Percentiles rank a stretch among this genome's conserved stretches.
phyloP scores from a whole-genome alignment of 2,113 vertebrate genomes.

The Bombycilla garrulus region DNA sequence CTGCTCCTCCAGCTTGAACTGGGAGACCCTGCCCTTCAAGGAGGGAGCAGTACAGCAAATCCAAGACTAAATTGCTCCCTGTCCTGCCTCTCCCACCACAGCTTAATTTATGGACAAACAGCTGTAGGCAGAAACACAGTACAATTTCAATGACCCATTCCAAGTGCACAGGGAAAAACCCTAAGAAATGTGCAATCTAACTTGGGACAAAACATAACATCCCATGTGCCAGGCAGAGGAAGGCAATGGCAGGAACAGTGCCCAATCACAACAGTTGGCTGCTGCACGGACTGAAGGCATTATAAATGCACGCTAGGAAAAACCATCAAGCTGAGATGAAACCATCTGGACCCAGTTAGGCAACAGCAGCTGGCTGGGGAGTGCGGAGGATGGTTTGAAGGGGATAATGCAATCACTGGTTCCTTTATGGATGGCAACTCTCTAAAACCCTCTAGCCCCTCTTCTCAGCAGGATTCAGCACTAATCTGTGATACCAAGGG shows the following conservation, averaged over 20 bases:
- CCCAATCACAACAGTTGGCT: background rate
- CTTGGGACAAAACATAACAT: background rate
- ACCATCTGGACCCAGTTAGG: conserved; percentile 25
- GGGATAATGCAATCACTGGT: background rate
- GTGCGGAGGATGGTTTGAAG: background rate
- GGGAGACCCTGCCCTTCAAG: fast-evolving
- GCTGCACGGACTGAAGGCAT: background rate
- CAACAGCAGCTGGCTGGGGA: background rate
- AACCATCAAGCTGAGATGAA: conserved; percentile 17
- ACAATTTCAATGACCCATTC: background rate
- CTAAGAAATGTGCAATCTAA: background rate
- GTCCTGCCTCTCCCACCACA: background rate
- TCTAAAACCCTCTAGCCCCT: background rate
- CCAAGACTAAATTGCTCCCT: background rate
- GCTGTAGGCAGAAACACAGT: background rate
- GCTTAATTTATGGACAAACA: background rate
- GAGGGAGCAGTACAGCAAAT: background rate
- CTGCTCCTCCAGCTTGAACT: background rate
- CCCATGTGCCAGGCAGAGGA: background rate
- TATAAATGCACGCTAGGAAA: background rate
- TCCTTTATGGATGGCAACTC: background rate
- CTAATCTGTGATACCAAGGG: background rate
- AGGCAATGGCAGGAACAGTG: background rate
- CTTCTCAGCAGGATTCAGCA: background rate
- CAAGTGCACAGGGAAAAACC: background rate